Conservation (phyloP, 2,113 vertebrate genomes). For the Phyllostomus hastatus region DNA sequence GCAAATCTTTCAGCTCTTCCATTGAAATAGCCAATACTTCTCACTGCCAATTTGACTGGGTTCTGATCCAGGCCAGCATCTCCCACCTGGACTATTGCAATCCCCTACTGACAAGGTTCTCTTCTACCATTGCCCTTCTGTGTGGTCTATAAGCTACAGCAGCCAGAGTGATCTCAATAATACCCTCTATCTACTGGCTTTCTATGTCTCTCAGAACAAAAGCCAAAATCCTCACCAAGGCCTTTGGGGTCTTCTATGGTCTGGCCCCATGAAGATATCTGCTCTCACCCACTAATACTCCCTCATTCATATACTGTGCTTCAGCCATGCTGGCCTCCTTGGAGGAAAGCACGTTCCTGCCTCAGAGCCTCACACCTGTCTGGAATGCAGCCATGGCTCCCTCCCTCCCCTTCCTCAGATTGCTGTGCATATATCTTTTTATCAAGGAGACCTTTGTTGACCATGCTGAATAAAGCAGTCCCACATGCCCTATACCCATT, state of each 20-base stretch:
- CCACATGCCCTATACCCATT: too few species aligned
- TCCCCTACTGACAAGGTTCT: not conserved
- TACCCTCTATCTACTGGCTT: not conserved
- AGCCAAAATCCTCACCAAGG: not conserved
- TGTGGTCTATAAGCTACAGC: not conserved
- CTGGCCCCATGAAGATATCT: not conserved
- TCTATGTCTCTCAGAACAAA: not conserved
- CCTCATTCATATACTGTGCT: too few species aligned
- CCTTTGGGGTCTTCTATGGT: not conserved
- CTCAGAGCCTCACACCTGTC: not conserved
- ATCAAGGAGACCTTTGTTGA: not conserved
- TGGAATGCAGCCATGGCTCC: not conserved
- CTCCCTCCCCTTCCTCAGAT: not conserved
- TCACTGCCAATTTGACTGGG: too few species aligned
- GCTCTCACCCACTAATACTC: not conserved
- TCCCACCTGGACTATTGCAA: too few species aligned
- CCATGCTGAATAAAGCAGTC: not conserved
- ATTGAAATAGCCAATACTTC: not conserved
- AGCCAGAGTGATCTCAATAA: not conserved
- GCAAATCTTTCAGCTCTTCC: not conserved
- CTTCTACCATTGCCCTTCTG: not conserved
- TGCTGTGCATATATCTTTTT: not conserved
- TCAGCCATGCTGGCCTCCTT: not conserved
- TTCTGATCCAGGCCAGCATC: not conserved
- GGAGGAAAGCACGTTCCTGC: too few species aligned